phyloP scores from a whole-genome alignment of 2,888 invertebrate species.

The Rhopalosiphum nymphaeae region DNA sequence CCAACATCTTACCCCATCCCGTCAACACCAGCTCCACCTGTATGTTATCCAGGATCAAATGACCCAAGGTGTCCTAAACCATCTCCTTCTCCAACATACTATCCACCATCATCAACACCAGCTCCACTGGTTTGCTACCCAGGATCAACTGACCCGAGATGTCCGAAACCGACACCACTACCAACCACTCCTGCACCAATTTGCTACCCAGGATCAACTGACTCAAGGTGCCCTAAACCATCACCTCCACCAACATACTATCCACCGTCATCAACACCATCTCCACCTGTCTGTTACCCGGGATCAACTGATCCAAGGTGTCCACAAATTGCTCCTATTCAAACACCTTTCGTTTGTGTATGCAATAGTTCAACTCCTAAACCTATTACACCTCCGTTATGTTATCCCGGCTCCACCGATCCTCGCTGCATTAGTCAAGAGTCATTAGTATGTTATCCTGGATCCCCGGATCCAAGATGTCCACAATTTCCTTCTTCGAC shows the following conservation, averaged over 20 bases:
- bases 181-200: constrained; percentile 67
- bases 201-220: constrained; percentile 70
- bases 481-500: constrained; percentile 67
- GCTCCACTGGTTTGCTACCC: constrained; percentile 69
- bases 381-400: constrained; percentile 67
- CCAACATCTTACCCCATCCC: constrained; percentile 67
- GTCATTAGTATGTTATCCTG: constrained; percentile 67
- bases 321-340: constrained; percentile 68
- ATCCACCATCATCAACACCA: constrained; percentile 67
- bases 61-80: constrained; percentile 69
- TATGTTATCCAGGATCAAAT: constrained; percentile 69
- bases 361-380: constrained; percentile 66
- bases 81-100: constrained; percentile 68
- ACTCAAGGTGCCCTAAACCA: constrained; percentile 70
- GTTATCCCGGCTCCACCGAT: constrained; percentile 70
- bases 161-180: constrained; percentile 68
- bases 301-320: constrained; percentile 70
- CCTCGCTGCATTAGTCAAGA: constrained; percentile 68
- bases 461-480: constrained; percentile 68
- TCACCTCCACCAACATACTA: constrained; percentile 66
- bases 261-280: constrained; percentile 59
- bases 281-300: constrained; percentile 69
- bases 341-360: constrained; percentile 68
- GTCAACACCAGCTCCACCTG: constrained; percentile 62
- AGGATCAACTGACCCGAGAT: constrained; percentile 70